Evolutionary conservation across 2,888 invertebrate species (phyloP), one percentile per base, ranked within the genome.

Genomic region (Lymantria dispar): DNA sequence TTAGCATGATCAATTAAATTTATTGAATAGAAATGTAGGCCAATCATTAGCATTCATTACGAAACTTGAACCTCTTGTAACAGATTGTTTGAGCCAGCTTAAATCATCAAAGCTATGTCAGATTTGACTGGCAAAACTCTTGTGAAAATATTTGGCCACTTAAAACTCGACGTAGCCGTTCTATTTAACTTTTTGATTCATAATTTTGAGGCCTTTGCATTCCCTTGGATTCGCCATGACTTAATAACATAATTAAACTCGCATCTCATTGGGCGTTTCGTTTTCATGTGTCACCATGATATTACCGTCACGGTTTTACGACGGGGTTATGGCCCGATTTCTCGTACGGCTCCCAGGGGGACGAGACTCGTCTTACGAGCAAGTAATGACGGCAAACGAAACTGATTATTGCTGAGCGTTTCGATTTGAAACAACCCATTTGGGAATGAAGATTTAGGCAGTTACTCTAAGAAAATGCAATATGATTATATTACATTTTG

Each of bases 181-280:
- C 5, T 22, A 39, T 13, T 12, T 12, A 39, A 22, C 22, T 22
- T 22, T 22, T 22, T 5, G 22, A 22, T 22, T 22, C 22, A 22
- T 22, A 22, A 22, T 22, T 22, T 22, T 22, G 5, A 22, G 5
- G 22, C 5, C 5, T 22, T 22, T 22, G 5, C 22, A 22, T 22
- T 22, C 5, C 22, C 22, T 3, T 22, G 22, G 22, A 22, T 22
- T 22, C 22, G 22, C 22, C 22, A 22, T 22, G 22, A 22, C 22
- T 22, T 22, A 22, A 22, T 22, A 15, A 41, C 41, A 8, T 41
- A 38, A 38, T 74, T 72, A 74, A 73, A 68, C 72, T 55, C 72
- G 68, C 74, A 72, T 62, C 62, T 66, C 71, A 68, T 68, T 63
- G 22, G 63, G 56, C 62, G 62, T 63, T 61, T 54, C 51, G 48